Base-by-base conservation (phyloP, 2,888 invertebrate species). In the Thymelicus lineola region DNA sequence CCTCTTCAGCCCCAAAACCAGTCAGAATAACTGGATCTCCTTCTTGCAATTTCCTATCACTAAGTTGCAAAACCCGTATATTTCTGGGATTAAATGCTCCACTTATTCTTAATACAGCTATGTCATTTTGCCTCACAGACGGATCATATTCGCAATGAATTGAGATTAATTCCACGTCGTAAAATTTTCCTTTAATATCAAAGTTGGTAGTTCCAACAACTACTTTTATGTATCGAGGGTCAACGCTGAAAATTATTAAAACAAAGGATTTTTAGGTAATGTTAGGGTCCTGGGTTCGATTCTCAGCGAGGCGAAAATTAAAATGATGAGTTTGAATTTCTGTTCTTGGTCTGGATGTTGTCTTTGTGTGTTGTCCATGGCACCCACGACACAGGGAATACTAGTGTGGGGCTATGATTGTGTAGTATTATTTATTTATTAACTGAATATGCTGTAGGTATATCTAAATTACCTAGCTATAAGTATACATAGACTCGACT, bases 1-100 rank as follows among this genome's bases (percentile, higher is more conserved):
- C 92, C 84, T 83, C 72, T 63, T 77, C 67, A 36, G 93, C 89
- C 35, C 93, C 93, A 76, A 92, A 93, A 60, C 93, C 93, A 20
- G 87, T 77, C 69, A 93, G 75, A 70, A 80, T 74, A 0, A 93
- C 80, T 1, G 77, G 68, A 70, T 90, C 88, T n/a, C 83, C 83
- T 82, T 89, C 88, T 15, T 66, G 35, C 12, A 91, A 70, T n/a
- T 78, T 62, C 6, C 77, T 74, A 61, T 78, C 68, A 57, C 80
- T 70, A 14, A 91, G 48, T 61, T 76, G 72, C 48, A 93, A 72
- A 62, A 86, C 75, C 48, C 80, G 72, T 35, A 85, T 81, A 53
- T 76, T 61, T 17, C 79, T 61, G 28, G 79, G 77, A 77, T 91
- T 80, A 70, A 93, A 90, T 6, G 74, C 62, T 12, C 76, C 79